Conservation (phyloP, 2,113 vertebrate species). For the Bubo scandiacus region DNA sequence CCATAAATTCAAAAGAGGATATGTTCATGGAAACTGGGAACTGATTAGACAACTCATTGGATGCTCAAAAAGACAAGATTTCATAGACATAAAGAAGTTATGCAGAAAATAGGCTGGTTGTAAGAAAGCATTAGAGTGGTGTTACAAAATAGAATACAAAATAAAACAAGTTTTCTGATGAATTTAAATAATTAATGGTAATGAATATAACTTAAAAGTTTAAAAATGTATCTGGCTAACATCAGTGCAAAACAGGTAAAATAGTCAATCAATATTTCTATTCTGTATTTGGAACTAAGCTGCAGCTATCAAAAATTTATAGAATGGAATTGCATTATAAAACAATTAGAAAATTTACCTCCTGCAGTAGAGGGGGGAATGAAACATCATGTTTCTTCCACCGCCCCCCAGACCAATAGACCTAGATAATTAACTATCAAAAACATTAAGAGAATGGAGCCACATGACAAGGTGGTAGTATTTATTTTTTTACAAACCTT, state of each 20-base stretch:
- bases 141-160: background rate
- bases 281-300: background rate
- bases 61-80: background rate
- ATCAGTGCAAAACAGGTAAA: background rate
- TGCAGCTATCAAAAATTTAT: background rate
- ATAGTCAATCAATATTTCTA: background rate
- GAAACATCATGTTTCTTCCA: background rate
- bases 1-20: background rate
- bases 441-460: background rate
- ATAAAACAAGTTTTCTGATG: background rate
- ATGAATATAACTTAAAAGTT: background rate
- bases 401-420: rapidly evolving
- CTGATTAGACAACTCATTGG: background rate
- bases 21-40: background rate
- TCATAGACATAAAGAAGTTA: background rate
- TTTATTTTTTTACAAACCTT: background rate
- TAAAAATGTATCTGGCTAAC: background rate
- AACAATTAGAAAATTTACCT: background rate
- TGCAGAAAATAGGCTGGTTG: background rate
- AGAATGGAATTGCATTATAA: background rate
- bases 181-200: background rate
- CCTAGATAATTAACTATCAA: background rate
- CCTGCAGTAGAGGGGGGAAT: background rate
- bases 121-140: background rate
- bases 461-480: background rate